These are phyloP conservation scores for Falco peregrinus DNA, from an alignment of 2,797 vertebrate genomes.

Conservation along the genomic window DNA sequence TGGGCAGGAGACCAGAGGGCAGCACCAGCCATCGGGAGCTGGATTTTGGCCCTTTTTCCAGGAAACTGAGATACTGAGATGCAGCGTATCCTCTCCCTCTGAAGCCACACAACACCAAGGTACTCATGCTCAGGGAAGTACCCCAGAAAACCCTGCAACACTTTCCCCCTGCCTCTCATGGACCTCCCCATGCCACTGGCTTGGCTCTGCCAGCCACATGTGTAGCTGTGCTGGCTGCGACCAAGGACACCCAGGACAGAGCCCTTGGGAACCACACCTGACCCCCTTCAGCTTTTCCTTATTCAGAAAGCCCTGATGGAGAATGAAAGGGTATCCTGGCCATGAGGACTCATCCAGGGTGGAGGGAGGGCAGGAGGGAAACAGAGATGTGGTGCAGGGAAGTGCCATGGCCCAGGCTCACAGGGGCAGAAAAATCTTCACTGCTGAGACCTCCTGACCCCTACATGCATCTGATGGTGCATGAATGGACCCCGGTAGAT, in stretches of 20 bases:
- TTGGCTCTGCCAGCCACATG: neutral
- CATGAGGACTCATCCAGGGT: neutral
- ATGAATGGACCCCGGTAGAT: rapidly evolving
- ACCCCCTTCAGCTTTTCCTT: neutral
- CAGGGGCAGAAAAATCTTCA: neutral
- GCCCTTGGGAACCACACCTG: neutral
- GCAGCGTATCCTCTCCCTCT: neutral
- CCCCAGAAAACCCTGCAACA: neutral
- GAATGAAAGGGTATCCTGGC: neutral
- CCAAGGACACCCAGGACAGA: neutral
- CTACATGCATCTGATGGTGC: neutral
- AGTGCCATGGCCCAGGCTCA: neutral
- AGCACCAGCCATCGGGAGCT: neutral
- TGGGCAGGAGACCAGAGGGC: neutral
- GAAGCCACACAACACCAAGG: neutral
- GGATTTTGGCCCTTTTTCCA: neutral
- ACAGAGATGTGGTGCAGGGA: neutral
- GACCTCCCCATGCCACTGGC: neutral
- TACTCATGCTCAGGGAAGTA: neutral
- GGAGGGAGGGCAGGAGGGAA: neutral
- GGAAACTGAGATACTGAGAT: neutral
- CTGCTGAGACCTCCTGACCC: neutral
- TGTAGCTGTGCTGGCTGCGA: neutral
- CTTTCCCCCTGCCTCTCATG: neutral
- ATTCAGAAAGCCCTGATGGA: neutral